Conservation (phyloP, 2,797 vertebrate genomes). For the Typhlichthys eigenmanni region DNA sequence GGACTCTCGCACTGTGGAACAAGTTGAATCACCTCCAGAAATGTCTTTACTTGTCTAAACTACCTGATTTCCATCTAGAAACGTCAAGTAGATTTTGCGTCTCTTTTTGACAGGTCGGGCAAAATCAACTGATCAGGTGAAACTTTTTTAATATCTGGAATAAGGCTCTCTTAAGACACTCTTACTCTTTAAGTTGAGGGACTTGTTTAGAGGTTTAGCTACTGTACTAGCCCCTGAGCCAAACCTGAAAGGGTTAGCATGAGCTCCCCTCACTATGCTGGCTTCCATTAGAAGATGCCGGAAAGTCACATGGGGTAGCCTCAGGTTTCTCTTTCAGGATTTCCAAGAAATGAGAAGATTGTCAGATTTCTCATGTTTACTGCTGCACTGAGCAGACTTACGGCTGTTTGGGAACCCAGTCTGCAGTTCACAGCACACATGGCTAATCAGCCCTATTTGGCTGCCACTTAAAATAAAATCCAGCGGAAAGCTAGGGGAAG, state of each 20-base stretch:
- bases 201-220: conserved; percentile 6
- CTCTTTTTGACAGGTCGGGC: conserved; percentile 28
- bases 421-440: conserved; percentile 13
- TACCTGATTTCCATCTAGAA: conserved; percentile 5
- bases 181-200: conserved; percentile 24
- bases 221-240: conserved; percentile 11
- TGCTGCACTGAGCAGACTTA: not conserved
- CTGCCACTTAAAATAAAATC: conserved; percentile 13
- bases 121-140: conserved; percentile 7
- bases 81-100: conserved; percentile 14
- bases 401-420: not conserved
- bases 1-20: conserved; percentile 16
- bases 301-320: conserved; percentile 46
- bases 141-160: no score
- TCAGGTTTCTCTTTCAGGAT: conserved; percentile 39
- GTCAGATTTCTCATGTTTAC: conserved; percentile 9
- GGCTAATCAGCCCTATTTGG: not conserved
- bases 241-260: conserved; percentile 26
- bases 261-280: conserved; percentile 19
- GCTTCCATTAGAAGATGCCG: conserved; percentile 47
- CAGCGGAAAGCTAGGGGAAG: conserved; percentile 13
- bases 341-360: conserved; percentile 28
- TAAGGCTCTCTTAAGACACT: not conserved
- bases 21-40: conserved; percentile 16
- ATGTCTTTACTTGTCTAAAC: conserved; percentile 25